phyloP scores from a whole-genome alignment of 2,113 vertebrate species.

The Anhinga anhinga region DNA sequence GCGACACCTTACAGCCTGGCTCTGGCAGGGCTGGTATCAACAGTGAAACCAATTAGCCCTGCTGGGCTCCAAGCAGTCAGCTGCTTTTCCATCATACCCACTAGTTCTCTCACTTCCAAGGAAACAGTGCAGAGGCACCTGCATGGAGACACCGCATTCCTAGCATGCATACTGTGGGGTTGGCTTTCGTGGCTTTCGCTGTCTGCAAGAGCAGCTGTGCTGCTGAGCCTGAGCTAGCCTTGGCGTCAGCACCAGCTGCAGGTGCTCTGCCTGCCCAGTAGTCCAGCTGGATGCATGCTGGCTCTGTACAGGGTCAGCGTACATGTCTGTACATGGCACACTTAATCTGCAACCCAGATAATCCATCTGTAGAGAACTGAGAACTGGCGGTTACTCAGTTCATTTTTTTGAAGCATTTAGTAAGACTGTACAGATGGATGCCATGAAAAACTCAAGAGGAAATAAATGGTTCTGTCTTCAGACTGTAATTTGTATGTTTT shows the following conservation, averaged over 20 bases:
- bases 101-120: not conserved
- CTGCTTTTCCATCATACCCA: not conserved
- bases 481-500: not conserved
- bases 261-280: not conserved
- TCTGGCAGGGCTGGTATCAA: not conserved
- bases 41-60: not conserved
- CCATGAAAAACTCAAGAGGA: not conserved
- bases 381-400: not conserved
- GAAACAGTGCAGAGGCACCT: not conserved
- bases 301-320: not conserved
- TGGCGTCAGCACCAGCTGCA: not conserved
- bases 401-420: not conserved
- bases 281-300: not conserved
- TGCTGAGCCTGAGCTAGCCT: not conserved
- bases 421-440: not conserved
- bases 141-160: rapidly evolving
- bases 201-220: not conserved
- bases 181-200: rapidly evolving
- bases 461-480: not conserved
- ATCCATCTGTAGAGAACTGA: not conserved
- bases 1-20: not conserved
- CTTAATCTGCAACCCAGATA: not conserved
- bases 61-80: not conserved
- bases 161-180: rapidly evolving
- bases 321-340: rapidly evolving